Conservation (phyloP, 2,797 vertebrate species). For the Alectoris magna region DNA sequence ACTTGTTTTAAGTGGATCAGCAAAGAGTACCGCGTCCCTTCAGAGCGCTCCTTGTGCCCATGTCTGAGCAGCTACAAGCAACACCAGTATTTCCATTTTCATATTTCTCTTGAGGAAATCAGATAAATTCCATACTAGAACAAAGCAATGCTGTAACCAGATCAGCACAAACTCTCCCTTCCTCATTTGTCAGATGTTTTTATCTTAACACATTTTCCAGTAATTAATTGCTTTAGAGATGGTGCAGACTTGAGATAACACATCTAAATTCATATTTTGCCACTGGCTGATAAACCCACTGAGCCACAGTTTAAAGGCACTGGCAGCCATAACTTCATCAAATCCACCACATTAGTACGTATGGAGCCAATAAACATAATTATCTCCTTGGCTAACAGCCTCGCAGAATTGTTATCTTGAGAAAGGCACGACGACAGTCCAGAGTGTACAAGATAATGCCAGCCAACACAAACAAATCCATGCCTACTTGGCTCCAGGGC, state of each 20-base stretch:
- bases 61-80: neutral
- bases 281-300: neutral
- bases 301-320: neutral
- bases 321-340: neutral
- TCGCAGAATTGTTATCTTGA: neutral
- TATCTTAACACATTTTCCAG: conserved; percentile 17
- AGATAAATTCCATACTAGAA: neutral
- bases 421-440: neutral
- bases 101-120: neutral
- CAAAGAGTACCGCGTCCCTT: neutral
- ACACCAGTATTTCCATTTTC: neutral
- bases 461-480: conserved; percentile 15
- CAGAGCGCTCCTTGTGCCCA: neutral
- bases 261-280: neutral
- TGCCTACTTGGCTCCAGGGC: conserved; percentile 1
- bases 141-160: neutral
- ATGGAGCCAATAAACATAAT: neutral
- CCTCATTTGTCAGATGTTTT: conserved; percentile 17
- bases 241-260: neutral
- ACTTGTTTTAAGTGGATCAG: neutral
- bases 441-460: neutral
- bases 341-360: neutral
- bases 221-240: conserved; percentile 43
- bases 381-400: neutral
- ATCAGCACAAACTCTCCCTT: neutral